Evolutionary conservation across 2,888 invertebrate species (phyloP), one percentile per base, ranked within the genome.

Genomic region (Heliconius erato): DNA sequence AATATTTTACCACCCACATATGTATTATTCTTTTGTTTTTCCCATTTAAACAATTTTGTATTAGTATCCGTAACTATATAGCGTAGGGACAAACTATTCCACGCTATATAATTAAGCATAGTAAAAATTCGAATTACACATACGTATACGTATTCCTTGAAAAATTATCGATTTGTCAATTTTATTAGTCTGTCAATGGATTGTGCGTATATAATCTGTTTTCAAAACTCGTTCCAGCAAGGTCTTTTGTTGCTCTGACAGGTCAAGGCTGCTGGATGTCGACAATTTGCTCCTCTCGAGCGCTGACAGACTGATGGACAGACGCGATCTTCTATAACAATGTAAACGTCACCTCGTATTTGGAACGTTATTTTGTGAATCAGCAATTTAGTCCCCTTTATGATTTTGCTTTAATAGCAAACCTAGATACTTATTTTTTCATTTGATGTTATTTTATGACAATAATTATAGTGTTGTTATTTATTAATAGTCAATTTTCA

Each of bases 241-340:
- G 85, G 83, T 65, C 82, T 82, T 85, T 86, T 86, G 83, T 84
- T 84, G 81, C 44, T 86, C 85, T 84, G 87, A 85, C 89, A 86
- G 89, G 89, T 88, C 88, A 89, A 88, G 89, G 89, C 84, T 86
- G 85, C 81, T 84, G 84, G 85, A 84, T 85, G 86, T 85, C 85
- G 85, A 85, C 87, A 85, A 89, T 88, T 89, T 89, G 89, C 89
- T 86, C 86, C 44, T 86, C 85, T 86, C 85, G 80, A 63, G 71
- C 76, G 65, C 79, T 80, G 87, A 87, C 87, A 85, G 86, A 79
- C 83, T 84, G 87, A 87, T 85, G 83, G 87, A 82, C 86, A 84
- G 81, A 84, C 84, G 84, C 78, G 84, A 85, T 84, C 85, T 78
- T 72, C 80, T 82, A 79, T 83, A 84, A 85, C 84, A 86, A 85